These are phyloP conservation scores for Apogon talboti DNA, from an alignment of 2,797 vertebrate genomes.

Conservation along the genomic window DNA sequence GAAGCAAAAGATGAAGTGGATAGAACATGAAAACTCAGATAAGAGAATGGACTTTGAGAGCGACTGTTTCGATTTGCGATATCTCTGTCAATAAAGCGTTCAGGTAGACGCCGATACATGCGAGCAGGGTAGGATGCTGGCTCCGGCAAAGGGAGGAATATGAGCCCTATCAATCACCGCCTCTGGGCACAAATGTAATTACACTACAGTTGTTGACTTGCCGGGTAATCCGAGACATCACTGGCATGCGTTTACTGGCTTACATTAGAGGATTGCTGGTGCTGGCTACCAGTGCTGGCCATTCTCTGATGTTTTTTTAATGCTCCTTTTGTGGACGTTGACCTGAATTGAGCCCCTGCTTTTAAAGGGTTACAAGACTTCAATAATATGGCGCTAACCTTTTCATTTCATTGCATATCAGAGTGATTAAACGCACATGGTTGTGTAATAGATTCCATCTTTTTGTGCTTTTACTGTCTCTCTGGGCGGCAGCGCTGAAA, in stretches of 20 bases:
- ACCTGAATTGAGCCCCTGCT: conserved; percentile 22
- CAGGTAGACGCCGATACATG: conserved; percentile 47
- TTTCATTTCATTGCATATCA: background rate
- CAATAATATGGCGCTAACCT: background rate
- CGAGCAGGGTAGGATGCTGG: conserved; percentile 44
- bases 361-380: background rate
- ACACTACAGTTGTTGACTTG: conserved; percentile 76
- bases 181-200: conserved; percentile 79
- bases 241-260: conserved; percentile 60
- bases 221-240: conserved; percentile 70
- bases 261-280: conserved; percentile 74
- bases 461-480: background rate
- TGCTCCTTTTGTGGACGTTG: conserved; percentile 24
- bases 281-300: conserved; percentile 34
- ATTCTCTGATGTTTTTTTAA: conserved; percentile 50
- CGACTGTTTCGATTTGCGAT: conserved; percentile 57
- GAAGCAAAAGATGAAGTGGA: conserved; percentile 27
- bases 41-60: conserved; percentile 52
- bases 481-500: background rate
- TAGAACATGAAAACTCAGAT: conserved; percentile 48
- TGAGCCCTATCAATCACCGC: conserved; percentile 78
- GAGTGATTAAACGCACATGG: background rate
- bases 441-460: conserved; percentile 5
- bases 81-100: conserved; percentile 42
- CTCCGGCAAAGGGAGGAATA: conserved; percentile 61